phyloP scores from a whole-genome alignment of 2,797 vertebrate genomes.

The Margarornis squamiger region DNA sequence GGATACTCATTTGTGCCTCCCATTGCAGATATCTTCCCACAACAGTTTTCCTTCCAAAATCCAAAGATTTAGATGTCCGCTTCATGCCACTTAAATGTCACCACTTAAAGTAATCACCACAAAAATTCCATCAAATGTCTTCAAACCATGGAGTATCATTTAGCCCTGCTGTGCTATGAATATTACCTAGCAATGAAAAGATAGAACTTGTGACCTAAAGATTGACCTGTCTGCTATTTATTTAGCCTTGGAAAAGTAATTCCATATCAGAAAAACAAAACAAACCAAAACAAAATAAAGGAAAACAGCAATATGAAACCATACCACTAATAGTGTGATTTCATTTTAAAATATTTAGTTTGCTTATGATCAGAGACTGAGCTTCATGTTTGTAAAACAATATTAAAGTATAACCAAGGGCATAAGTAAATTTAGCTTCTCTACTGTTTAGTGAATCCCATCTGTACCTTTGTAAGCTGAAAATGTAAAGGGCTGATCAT shows the following conservation, averaged over 20 bases:
- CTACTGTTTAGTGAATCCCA: not conserved
- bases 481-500: not conserved
- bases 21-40: not conserved
- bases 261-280: not conserved
- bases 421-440: not conserved
- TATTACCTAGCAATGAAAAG: slow-evolving; percentile 43
- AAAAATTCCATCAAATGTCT: slow-evolving; percentile 7
- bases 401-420: not conserved
- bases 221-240: slow-evolving; percentile 31
- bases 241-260: slow-evolving; percentile 14
- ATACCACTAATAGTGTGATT: not conserved
- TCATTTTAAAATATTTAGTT: not conserved
- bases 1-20: not conserved
- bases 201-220: not conserved
- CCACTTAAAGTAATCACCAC: slow-evolving; percentile 18
- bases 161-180: slow-evolving; percentile 40
- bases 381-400: not conserved
- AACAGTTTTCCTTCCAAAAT: not conserved
- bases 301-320: not conserved
- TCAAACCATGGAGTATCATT: slow-evolving; percentile 29
- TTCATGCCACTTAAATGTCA: not conserved
- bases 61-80: slow-evolving; percentile 4
- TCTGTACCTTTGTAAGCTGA: not conserved
- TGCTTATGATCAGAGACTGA: not conserved
- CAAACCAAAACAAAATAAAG: not conserved